Conservation (phyloP, 2,113 vertebrate genomes). For the Etia nguti region DNA sequence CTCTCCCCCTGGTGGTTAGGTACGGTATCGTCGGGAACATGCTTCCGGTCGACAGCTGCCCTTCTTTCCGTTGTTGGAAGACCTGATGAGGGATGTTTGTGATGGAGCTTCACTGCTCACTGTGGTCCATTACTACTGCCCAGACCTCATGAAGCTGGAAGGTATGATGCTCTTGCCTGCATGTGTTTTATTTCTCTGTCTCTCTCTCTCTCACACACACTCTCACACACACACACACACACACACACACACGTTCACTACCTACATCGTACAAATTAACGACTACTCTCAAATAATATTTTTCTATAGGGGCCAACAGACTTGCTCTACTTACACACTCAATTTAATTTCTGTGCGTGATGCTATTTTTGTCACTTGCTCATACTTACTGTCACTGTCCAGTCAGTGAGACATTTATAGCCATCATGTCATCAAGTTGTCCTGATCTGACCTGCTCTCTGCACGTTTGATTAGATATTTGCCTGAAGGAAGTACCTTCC, state of each 20-base stretch:
- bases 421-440: constrained; percentile 14
- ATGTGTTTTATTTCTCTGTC: neutral
- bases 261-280: neutral
- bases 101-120: constrained; percentile 88
- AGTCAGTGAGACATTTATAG: constrained; percentile 45
- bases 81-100: constrained; percentile 89
- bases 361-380: constrained; percentile 13
- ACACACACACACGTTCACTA: neutral
- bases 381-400: neutral
- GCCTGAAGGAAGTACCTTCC: constrained; percentile 89
- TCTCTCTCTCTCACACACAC: neutral
- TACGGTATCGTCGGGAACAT: constrained; percentile 94
- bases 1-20: constrained; percentile 70
- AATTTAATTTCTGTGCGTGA: constrained; percentile 16
- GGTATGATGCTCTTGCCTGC: constrained; percentile 70
- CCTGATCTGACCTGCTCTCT: constrained; percentile 12
- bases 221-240: neutral
- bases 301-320: neutral
- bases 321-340: neutral
- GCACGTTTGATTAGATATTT: constrained; percentile 79
- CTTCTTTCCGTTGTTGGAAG: constrained; percentile 87
- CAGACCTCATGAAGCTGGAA: constrained; percentile 91
- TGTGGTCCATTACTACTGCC: constrained; percentile 92
- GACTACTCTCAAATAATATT: neutral
- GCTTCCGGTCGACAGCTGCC: constrained; percentile 82